Conservation (phyloP, 2,113 vertebrate species). For the Oncorhynchus nerka region DNA sequence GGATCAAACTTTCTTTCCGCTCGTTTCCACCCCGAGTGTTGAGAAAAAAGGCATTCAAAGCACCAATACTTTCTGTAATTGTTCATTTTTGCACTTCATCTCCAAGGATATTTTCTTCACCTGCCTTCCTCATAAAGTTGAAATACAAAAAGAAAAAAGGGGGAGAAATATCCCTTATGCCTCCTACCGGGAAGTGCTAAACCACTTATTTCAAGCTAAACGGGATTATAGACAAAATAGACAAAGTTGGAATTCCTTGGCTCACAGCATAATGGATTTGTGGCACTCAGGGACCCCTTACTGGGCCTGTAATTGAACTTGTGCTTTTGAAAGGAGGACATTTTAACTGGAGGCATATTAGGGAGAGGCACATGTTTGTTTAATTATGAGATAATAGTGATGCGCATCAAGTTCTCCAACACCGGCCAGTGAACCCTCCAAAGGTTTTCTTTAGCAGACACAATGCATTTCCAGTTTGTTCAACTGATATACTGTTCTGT, state of each 20-base stretch:
- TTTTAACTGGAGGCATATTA: conserved; percentile 55
- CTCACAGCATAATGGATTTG: conserved; percentile 59
- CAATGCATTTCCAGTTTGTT: conserved; percentile 23
- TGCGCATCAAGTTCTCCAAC: conserved; percentile 9
- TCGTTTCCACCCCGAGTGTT: conserved; percentile 21
- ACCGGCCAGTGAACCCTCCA: conserved; percentile 19
- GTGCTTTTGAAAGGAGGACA: conserved; percentile 56
- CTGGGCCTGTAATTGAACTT: conserved; percentile 64
- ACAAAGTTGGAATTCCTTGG: conserved; percentile 67
- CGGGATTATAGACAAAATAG: conserved; percentile 74
- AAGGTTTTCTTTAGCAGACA: conserved; percentile 15
- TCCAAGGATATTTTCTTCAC: conserved; percentile 70
- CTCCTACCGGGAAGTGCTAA: conserved; percentile 72
- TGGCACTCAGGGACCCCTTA: conserved; percentile 47
- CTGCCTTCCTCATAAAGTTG: conserved; percentile 73
- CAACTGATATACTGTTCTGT: neutral
- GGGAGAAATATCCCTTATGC: conserved; percentile 47
- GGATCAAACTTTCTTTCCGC: conserved; percentile 20
- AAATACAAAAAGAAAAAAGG: conserved; percentile 59
- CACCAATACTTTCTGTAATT: conserved; percentile 56
- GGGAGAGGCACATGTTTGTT: conserved; percentile 48
- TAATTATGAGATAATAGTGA: conserved; percentile 46
- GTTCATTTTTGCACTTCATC: conserved; percentile 72
- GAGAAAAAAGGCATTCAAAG: conserved; percentile 26
- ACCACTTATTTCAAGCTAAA: conserved; percentile 81